phyloP scores from a whole-genome alignment of 2,113 vertebrate genomes.

The Empidonax alnorum region DNA sequence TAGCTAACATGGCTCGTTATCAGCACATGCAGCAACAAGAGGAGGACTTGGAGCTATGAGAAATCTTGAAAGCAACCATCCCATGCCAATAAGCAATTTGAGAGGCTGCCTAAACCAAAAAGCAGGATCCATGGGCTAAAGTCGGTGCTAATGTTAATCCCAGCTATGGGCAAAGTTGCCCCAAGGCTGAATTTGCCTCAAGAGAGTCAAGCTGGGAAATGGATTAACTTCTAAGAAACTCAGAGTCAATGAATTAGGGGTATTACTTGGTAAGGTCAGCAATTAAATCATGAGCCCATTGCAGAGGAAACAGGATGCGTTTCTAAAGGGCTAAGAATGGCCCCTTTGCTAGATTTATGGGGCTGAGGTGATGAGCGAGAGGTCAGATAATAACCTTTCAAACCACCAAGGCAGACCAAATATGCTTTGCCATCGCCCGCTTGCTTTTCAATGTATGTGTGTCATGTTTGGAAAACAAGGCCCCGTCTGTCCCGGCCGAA shows the following conservation, averaged over 20 bases:
- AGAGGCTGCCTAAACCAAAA: not conserved
- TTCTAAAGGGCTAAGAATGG: constrained; percentile 4
- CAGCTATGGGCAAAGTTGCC: not conserved
- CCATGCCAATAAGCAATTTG: not conserved
- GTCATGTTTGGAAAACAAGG: constrained; percentile 40
- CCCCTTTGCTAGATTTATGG: not conserved
- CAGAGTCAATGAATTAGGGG: not conserved
- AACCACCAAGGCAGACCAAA: constrained; percentile 23
- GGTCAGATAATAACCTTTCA: constrained; percentile 40
- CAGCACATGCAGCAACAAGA: not conserved
- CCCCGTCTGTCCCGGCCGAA: not conserved
- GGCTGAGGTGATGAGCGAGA: constrained; percentile 3
- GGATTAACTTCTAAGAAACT: not conserved
- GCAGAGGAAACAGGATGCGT: not conserved
- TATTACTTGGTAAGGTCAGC: constrained; percentile 16
- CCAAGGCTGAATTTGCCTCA: not conserved
- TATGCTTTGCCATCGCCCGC: not conserved
- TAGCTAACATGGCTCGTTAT: not conserved
- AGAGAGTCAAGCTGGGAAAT: not conserved
- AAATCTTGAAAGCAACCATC: not conserved
- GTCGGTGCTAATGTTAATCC: not conserved
- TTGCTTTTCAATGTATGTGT: not conserved
- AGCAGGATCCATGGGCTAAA: not conserved
- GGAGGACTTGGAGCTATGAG: not conserved
- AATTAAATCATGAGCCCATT: not conserved